These are phyloP conservation scores for Recurvirostra avosetta DNA, from an alignment of 2,113 vertebrate species.

Conservation along the genomic window DNA sequence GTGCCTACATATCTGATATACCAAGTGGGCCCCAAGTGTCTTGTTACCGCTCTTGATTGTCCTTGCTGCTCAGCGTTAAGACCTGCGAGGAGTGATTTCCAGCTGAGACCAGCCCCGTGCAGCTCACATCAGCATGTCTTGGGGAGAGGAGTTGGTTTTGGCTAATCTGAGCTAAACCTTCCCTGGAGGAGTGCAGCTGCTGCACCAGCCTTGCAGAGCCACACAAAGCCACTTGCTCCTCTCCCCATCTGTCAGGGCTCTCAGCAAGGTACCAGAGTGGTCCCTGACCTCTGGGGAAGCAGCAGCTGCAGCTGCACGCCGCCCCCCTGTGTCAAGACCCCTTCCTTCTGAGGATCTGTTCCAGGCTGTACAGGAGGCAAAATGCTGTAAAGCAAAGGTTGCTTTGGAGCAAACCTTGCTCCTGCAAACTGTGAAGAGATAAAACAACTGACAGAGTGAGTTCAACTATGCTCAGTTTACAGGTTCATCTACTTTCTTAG, in stretches of 20 bases:
- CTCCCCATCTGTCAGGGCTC: not conserved
- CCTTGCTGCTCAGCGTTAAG: constrained; percentile 31
- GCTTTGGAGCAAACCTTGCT: not conserved
- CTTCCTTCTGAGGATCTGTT: not conserved
- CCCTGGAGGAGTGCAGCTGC: constrained; percentile 49
- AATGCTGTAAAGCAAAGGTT: not conserved
- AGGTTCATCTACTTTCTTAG: not conserved
- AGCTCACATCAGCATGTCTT: not conserved
- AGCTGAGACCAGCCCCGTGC: not conserved
- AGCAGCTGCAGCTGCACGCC: not conserved
- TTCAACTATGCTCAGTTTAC: rapidly evolving
- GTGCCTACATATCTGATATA: constrained; percentile 4
- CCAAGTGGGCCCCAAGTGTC: not conserved
- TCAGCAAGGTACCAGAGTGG: not conserved
- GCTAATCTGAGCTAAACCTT: constrained; percentile 51
- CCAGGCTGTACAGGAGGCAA: not conserved
- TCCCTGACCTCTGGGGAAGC: not conserved
- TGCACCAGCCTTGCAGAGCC: not conserved
- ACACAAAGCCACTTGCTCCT: not conserved
- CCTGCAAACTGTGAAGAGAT: not conserved
- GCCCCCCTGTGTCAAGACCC: not conserved
- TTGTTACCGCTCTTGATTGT: constrained; percentile 21
- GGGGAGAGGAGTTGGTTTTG: constrained; percentile 20
- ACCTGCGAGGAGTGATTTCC: constrained; percentile 1
- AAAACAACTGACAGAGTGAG: not conserved